phyloP scores from a whole-genome alignment of 2,113 vertebrate species.

The Gasterosteus nipponicus region DNA sequence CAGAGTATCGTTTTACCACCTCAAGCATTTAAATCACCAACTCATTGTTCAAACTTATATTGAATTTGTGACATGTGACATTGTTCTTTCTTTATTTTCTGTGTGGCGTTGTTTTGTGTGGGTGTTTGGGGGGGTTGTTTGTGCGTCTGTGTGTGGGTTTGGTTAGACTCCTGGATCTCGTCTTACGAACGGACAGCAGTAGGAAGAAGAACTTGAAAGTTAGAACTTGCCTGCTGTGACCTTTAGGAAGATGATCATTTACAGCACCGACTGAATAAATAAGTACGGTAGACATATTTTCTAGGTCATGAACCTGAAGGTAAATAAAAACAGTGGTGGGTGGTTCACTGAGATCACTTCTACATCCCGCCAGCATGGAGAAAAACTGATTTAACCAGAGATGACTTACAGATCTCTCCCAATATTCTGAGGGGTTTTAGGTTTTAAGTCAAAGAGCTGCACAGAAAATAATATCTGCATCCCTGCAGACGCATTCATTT shows the following conservation, averaged over 20 bases:
- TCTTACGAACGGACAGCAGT: conserved; percentile 39
- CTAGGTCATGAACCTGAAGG: conserved; percentile 13
- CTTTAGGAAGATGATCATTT: conserved; percentile 61
- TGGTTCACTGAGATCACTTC: neutral
- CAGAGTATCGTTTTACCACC: conserved; percentile 17
- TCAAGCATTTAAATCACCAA: conserved; percentile 14
- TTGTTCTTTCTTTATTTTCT: neutral
- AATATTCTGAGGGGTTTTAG: neutral
- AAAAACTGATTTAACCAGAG: neutral
- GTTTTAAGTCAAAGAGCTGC: neutral
- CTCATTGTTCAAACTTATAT: conserved; percentile 40
- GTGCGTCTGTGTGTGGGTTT: neutral
- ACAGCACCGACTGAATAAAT: conserved; percentile 41
- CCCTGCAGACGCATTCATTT: conserved; percentile 15
- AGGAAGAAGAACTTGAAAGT: conserved; percentile 36
- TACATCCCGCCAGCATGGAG: neutral
- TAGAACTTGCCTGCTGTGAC: conserved; percentile 36
- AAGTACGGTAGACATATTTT: conserved; percentile 22
- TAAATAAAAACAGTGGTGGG: conserved; percentile 26
- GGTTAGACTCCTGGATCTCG: conserved; percentile 24
- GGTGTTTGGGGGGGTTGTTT: too few relatives aligned
- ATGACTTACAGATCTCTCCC: neutral
- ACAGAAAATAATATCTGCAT: neutral
- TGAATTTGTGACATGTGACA: conserved; percentile 13
- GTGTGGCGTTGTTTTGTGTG: conserved; percentile 9